These are phyloP conservation scores for Doris montereyensis DNA, from an alignment of 2,888 invertebrate species.

Conservation along the genomic window DNA sequence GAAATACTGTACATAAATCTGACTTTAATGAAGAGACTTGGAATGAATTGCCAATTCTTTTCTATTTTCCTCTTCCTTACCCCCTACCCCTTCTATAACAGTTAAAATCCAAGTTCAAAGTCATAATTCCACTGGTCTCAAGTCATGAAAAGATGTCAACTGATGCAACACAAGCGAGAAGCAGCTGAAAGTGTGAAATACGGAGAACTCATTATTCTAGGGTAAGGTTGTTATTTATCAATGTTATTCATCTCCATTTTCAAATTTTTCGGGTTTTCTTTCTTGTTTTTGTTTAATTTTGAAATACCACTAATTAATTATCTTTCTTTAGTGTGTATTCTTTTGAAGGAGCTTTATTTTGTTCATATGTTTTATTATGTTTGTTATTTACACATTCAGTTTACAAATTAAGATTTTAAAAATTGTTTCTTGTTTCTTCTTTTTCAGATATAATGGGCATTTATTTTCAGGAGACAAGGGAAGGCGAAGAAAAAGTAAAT, in stretches of 20 bases:
- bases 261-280: not conserved
- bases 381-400: not conserved
- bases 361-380: not conserved
- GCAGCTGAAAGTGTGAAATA: slow-evolving; percentile 54
- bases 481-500: slow-evolving; percentile 93
- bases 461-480: slow-evolving; percentile 94
- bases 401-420: not conserved
- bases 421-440: not conserved
- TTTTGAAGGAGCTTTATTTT: not conserved
- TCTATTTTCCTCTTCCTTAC: too few relatives aligned
- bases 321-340: not conserved
- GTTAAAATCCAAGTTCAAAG: too few relatives aligned
- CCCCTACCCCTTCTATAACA: too few relatives aligned
- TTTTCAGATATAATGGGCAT: slow-evolving; percentile 90
- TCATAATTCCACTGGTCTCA: too few relatives aligned
- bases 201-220: slow-evolving; percentile 65
- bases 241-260: not conserved
- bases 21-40: too few relatives aligned
- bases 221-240: slow-evolving; percentile 51
- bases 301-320: not conserved
- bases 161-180: slow-evolving; percentile 34
- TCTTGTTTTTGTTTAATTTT: not conserved
- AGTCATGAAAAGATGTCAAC: slow-evolving; percentile 41
- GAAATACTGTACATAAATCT: too few relatives aligned
- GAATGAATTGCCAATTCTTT: too few relatives aligned